Evolutionary conservation across 2,797 vertebrate genomes (phyloP).

Genomic region (Meda fulgida): DNA sequence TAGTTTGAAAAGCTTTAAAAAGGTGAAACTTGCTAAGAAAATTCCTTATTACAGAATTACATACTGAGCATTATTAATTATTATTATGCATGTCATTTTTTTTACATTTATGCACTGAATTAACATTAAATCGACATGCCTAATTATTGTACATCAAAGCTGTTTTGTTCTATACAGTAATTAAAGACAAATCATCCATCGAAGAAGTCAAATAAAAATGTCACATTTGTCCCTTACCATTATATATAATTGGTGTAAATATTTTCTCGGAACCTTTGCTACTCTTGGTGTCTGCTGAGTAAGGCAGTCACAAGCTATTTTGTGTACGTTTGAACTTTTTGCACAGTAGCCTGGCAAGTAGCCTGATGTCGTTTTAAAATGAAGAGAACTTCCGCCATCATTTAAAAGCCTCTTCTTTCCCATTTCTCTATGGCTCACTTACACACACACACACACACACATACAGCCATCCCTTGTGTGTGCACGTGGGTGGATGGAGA

Average conservation of each 20-base stretch:
- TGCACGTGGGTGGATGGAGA: conserved; percentile 80
- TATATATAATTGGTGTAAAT: conserved; percentile 20
- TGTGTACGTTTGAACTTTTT: conserved; percentile 12
- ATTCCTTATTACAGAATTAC: not conserved
- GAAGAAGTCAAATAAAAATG: not conserved
- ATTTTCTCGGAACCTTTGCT: conserved; percentile 1
- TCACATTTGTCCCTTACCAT: not conserved
- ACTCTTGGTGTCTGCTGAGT: not conserved
- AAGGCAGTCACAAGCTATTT: not conserved
- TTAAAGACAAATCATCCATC: not conserved
- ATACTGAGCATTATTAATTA: not conserved
- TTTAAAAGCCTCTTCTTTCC: conserved; percentile 41
- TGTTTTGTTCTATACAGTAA: not conserved
- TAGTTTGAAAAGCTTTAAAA: not conserved
- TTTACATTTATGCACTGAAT: not conserved
- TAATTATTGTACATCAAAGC: not conserved
- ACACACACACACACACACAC: conserved; percentile 58
- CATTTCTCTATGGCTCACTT: conserved; percentile 39
- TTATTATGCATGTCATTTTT: not conserved
- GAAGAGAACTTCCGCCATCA: conserved; percentile 32
- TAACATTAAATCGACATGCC: not conserved
- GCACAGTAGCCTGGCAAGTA: conserved; percentile 37
- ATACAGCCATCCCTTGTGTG: conserved; percentile 71
- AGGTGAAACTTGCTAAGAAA: not conserved
- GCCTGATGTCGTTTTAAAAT: conserved; percentile 15